These are phyloP conservation scores for Chymomyza amoena DNA, from an alignment of 2,888 invertebrate genomes.

Conservation along the genomic window DNA sequence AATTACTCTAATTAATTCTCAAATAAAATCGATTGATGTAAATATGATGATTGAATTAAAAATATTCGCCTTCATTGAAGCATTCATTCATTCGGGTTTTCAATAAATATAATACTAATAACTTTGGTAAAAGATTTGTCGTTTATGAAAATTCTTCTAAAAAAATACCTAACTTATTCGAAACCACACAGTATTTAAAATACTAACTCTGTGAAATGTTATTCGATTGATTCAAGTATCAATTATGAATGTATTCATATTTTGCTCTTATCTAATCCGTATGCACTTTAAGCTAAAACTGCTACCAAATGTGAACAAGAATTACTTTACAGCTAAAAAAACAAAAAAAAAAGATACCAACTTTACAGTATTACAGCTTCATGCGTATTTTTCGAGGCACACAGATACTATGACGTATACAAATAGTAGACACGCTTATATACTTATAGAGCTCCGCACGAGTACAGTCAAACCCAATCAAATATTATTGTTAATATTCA, in stretches of 20 bases:
- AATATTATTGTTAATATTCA: not conserved
- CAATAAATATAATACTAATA: too few species aligned
- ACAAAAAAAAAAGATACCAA: conserved; percentile 45
- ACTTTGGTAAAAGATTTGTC: too few species aligned
- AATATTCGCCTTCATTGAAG: too few species aligned
- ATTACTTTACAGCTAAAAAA: conserved; percentile 58
- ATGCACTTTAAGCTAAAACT: conserved; percentile 22
- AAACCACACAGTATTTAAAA: too few species aligned
- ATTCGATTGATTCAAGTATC: not conserved
- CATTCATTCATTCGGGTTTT: too few species aligned
- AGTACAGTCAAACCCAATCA: not conserved
- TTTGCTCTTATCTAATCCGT: not conserved
- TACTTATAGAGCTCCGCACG: conserved; percentile 8
- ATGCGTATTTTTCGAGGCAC: conserved; percentile 64
- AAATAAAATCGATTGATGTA: too few species aligned
- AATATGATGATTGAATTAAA: too few species aligned
- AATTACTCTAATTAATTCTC: too few species aligned
- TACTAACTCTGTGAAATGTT: not conserved
- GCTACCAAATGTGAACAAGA: conserved; percentile 60
- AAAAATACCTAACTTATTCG: too few species aligned
- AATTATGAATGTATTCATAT: not conserved
- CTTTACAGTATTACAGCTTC: conserved; percentile 71
- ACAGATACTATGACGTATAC: conserved; percentile 58
- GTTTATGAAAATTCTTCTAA: too few species aligned
- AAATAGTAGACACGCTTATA: conserved; percentile 32